phyloP scores from a whole-genome alignment of 2,888 invertebrate genomes.

The Tinea pellionella region DNA sequence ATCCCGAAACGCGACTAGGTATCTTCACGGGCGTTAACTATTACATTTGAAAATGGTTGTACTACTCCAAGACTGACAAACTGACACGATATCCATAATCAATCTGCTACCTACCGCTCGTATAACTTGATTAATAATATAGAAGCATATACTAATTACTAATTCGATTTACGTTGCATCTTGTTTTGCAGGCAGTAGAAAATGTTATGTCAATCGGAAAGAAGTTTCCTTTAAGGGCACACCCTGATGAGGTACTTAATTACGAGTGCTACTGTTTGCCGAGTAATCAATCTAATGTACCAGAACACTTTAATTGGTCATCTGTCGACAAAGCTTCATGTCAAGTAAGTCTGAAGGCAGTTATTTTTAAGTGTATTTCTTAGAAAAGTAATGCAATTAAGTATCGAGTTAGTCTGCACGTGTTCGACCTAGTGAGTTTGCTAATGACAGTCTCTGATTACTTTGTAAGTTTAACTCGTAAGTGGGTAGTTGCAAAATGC shows the following conservation, averaged over 20 bases:
- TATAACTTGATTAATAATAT: neutral
- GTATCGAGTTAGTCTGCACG: too few relatives aligned
- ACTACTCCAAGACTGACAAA: too few relatives aligned
- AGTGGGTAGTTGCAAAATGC: too few relatives aligned
- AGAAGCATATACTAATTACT: neutral
- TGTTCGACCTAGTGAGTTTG: too few relatives aligned
- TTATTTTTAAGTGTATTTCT: neutral
- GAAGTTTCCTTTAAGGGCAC: slow-evolving; percentile 81
- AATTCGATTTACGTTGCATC: neutral
- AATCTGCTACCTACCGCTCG: too few relatives aligned
- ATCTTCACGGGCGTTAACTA: too few relatives aligned
- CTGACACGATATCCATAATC: too few relatives aligned
- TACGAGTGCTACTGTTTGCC: slow-evolving; percentile 79
- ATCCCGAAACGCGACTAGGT: too few relatives aligned
- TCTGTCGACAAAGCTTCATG: slow-evolving; percentile 74
- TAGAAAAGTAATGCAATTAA: too few relatives aligned
- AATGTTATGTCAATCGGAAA: slow-evolving; percentile 90
- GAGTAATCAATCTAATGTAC: slow-evolving; percentile 62
- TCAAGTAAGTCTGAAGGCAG: slow-evolving; percentile 61
- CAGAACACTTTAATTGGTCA: slow-evolving; percentile 73
- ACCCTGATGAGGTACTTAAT: slow-evolving; percentile 65
- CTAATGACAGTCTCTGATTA: too few relatives aligned
- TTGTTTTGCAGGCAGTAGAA: slow-evolving; percentile 81
- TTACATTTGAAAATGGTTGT: too few relatives aligned
- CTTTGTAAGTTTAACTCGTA: too few relatives aligned